Evolutionary conservation across 2,113 vertebrate genomes (phyloP).

Genomic region (Poecile atricapillus): DNA sequence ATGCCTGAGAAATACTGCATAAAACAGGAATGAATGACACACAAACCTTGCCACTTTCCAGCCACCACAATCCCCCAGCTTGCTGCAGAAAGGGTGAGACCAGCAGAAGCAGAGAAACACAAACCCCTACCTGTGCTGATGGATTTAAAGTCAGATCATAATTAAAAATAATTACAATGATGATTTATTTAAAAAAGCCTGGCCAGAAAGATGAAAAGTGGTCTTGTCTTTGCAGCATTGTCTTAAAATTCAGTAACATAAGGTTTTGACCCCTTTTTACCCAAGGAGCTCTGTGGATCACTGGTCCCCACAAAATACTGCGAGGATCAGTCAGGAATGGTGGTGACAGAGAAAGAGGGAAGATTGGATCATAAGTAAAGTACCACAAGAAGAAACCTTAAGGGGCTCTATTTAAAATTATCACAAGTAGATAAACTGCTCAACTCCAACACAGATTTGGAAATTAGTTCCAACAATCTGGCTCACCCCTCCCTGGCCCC

Average conservation of each 20-base stretch:
- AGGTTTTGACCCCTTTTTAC: background rate
- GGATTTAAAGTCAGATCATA: background rate
- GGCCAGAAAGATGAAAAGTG: background rate
- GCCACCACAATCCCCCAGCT: background rate
- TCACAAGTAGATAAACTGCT: background rate
- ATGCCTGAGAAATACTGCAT: background rate
- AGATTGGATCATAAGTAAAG: background rate
- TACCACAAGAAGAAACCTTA: background rate
- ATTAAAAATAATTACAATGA: background rate
- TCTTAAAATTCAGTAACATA: background rate
- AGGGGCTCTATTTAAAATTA: background rate
- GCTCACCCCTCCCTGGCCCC: background rate
- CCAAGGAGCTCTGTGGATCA: background rate
- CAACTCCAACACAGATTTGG: background rate
- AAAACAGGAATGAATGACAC: background rate
- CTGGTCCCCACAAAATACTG: background rate
- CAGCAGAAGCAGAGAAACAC: background rate
- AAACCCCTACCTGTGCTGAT: background rate
- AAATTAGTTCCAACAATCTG: background rate
- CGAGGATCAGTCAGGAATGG: background rate
- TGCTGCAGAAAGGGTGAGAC: background rate
- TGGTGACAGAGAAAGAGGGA: background rate
- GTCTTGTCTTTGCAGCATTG: background rate
- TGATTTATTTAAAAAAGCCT: background rate
- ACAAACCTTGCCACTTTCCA: rapidly evolving